Evolutionary conservation across 2,797 vertebrate species (phyloP), one percentile per base, ranked within the genome.

Genomic region (Limnodromus scolopaceus): DNA sequence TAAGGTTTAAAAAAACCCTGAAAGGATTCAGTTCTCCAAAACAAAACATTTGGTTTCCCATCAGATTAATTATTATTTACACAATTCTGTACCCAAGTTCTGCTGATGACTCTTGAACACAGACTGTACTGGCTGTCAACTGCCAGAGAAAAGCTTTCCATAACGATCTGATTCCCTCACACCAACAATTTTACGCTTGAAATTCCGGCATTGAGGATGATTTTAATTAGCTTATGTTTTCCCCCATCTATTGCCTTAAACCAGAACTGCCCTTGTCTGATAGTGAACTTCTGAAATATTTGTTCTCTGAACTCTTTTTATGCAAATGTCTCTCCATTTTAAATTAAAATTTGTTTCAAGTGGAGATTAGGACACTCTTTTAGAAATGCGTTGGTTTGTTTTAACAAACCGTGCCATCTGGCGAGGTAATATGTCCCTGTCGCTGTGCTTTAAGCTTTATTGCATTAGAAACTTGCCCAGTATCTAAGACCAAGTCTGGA

Each of bases 391-490:
- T 92, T 90, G 74, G 74, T 84, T 94, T 96, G 58, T 74, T 91
- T 95, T 55, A 93, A 93, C 64, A 78, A 93, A 92, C 83, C 53
- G 23, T 94, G 77, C 94, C 78, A 87, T 82, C 92, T 96, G 85
- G 48, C 10, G 11, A 94, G 72, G 74, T 88, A 94, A 72, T 72
- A 87, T 36, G 77, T 92, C 48, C 34, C 55, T 70, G 58, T 77
- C 93, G 71, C 36, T 72, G 54, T 90, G 79, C 46, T 92, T 88
- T 85, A 81, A 84, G 80, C 25, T 92, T 91, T 79, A 84, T 45
- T 82, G 51, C 43, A 49, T 74, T 64, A 92, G 64, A 96, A 93
- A 80, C 34, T 43, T 79, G 43, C 51, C 36, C 43, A 23, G 10
- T 63, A 78, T 61, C 83, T 49, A 65, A 36, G 49, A 72, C 65